Percentiles rank a stretch among this genome's conserved stretches.
Evolutionary conservation across 92 coral and sea anemone species (phyloP).

Genomic region (Heliopora coerulea): DNA sequence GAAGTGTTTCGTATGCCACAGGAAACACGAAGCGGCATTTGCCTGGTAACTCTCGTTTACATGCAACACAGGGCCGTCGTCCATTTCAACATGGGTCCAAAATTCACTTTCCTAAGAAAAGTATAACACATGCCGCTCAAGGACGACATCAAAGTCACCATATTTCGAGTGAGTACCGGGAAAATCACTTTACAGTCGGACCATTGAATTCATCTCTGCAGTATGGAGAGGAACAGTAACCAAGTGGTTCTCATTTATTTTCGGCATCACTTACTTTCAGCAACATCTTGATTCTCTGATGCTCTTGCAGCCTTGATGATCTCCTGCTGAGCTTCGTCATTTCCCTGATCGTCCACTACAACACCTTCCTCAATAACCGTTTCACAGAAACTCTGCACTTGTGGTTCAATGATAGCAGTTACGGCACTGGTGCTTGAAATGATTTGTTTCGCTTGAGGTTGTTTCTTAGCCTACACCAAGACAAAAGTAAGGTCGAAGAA

Average conservation of each 20-base stretch:
- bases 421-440: constrained; percentile 6
- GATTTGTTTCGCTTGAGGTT: neutral
- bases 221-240: neutral
- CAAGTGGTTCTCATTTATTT: neutral
- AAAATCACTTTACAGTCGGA: too few species aligned
- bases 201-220: too few species aligned
- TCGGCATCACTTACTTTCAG: constrained; percentile 20
- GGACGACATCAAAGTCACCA: too few species aligned
- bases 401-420: constrained; percentile 30
- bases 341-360: constrained; percentile 8
- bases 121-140: too few species aligned
- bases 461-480: neutral
- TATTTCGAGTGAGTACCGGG: too few species aligned
- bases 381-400: constrained; percentile 32
- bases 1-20: too few species aligned
- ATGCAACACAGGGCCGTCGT: too few species aligned
- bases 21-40: too few species aligned
- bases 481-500: neutral
- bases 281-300: constrained; percentile 11
- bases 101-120: too few species aligned
- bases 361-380: constrained; percentile 38
- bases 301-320: constrained; percentile 41
- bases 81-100: too few species aligned
- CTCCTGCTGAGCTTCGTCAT: constrained; percentile 27
- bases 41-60: too few species aligned